Percentiles rank a stretch among this genome's conserved stretches.
These are phyloP conservation scores for Andrena praecox DNA, from an alignment of 2,888 invertebrate genomes.

Conservation along the genomic window DNA sequence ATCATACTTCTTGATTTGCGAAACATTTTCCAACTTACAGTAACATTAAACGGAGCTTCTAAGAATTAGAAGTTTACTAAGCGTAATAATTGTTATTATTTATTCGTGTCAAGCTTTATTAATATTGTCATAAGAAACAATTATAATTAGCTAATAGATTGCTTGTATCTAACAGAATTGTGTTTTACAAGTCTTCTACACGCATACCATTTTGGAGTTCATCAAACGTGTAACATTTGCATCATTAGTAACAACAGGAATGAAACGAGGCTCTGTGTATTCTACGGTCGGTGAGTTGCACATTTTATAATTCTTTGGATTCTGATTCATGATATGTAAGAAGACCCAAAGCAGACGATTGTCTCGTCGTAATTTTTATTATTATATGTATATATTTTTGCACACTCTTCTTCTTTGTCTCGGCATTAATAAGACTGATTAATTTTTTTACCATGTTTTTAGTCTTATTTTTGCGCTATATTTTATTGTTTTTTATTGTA, in stretches of 20 bases:
- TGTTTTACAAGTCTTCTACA: too few relatives aligned
- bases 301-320: slow-evolving; percentile 15
- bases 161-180: too few relatives aligned
- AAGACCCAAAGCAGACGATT: not conserved
- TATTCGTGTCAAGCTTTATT: not conserved
- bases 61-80: too few relatives aligned
- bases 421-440: too few relatives aligned
- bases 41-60: not conserved
- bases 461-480: too few relatives aligned
- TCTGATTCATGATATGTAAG: not conserved
- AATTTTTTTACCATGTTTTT: too few relatives aligned
- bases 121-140: not conserved
- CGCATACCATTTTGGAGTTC: too few relatives aligned
- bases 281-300: slow-evolving; percentile 28
- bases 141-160: not conserved
- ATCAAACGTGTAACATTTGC: not conserved
- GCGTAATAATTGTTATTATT: too few relatives aligned
- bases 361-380: not conserved
- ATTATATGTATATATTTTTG: too few relatives aligned
- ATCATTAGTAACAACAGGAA: slow-evolving; percentile 1
- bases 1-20: not conserved
- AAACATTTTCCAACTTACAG: not conserved
- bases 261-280: slow-evolving; percentile 15
- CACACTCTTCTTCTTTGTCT: too few relatives aligned
- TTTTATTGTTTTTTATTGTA: too few relatives aligned